Evolutionary conservation across 2,113 vertebrate genomes (phyloP), one percentile per base, ranked within the genome.

Genomic region (Nothoprocta perdicaria): DNA sequence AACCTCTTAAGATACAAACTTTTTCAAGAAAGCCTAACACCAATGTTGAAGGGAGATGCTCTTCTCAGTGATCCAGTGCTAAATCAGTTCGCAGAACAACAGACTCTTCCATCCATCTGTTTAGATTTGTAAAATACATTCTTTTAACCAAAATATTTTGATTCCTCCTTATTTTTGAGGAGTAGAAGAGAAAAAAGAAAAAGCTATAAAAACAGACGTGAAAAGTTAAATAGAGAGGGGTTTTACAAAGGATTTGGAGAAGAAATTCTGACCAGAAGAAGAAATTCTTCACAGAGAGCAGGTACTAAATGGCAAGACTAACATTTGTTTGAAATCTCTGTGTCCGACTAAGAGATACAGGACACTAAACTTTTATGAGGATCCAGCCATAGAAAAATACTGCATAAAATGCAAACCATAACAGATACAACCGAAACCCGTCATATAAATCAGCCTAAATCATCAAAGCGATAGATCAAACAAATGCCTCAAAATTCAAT

Each of bases 401-500:
- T 84, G 86, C 23, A 11, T 78, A 90, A 94, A 96, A 96, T 92
- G 78, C 92, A 95, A 95, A 94, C 86, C 62, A 14, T 58, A 95
- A 92, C 77, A 86, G 66, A 93, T 61, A 76, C 80, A 90, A 79
- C 88, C 74, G 88, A 93, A 93, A 88, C 94, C 88, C 93, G 92
- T 95, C 90, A 93, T 95, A 95, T 76, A 95, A 95, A 95, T 96
- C 95, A 95, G 90, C 86, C 95, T 95, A 95, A 95, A 95, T 95
- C 94, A 95, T 96, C 95, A 96, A 95, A 96, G 94, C 62, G 50
- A 92, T 95, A 95, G 95, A 96, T 96, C 92, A 95, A 96, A 96
- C 92, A 94, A 95, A 95, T 92, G 93, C 92, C 90, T 96, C 94
- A 93, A 91, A 95, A 95, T 94, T 95, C 92, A 87, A 82, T 92